A percentile compares a stretch with the other conserved stretches of the same genome.
Evolutionary conservation across 1,140 invertebrate genomes (phyloP).

Genomic region (Eurosta solidaginis): DNA sequence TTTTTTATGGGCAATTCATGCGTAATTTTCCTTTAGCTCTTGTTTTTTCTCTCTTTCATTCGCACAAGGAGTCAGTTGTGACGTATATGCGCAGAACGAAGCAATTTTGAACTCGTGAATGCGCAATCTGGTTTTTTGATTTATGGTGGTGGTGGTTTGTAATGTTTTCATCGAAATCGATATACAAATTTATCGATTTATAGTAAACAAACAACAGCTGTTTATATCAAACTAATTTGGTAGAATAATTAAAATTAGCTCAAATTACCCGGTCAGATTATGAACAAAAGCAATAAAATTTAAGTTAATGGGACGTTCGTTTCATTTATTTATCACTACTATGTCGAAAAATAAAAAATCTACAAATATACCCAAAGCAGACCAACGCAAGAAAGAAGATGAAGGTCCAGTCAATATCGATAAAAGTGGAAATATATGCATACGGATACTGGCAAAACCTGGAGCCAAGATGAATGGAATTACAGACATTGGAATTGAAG

Average conservation of each 20-base stretch:
- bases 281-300: no score
- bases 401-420: slow-evolving; percentile 62
- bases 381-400: background rate
- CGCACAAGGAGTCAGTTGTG: no score
- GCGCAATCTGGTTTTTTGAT: no score
- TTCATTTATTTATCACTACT: background rate
- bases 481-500: slow-evolving; percentile 65
- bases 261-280: no score
- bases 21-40: no score
- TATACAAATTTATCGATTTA: no score
- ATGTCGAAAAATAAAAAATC: slow-evolving; percentile 54
- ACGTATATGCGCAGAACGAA: no score
- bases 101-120: no score
- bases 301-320: slow-evolving; percentile 38
- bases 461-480: slow-evolving; percentile 75
- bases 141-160: no score
- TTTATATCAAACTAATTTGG: background rate
- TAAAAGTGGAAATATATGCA: slow-evolving; percentile 68
- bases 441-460: slow-evolving; percentile 73
- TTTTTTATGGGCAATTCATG: no score
- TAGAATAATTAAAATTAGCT: background rate
- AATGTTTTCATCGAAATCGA: no score
- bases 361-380: background rate
- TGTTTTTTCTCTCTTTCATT: no score
- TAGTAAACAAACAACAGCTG: slow-evolving; percentile 7